phyloP scores from a whole-genome alignment of 1,140 invertebrate species.

The Thalassaphorura encarpata region DNA sequence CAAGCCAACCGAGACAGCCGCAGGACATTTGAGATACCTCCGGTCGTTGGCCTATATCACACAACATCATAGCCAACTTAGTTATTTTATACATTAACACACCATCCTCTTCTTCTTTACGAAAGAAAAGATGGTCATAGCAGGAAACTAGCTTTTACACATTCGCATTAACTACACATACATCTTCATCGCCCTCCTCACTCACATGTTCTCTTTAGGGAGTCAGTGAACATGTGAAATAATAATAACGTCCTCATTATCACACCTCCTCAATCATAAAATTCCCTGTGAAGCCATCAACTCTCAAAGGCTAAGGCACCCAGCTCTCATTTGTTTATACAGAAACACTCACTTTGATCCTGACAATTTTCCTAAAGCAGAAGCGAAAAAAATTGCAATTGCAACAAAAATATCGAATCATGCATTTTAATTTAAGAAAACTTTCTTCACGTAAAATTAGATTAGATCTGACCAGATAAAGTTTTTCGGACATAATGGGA shows the following conservation, averaged over 20 bases:
- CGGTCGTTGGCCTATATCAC: conserved; percentile 34
- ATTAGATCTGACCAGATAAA: no score
- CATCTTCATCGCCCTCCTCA: neutral
- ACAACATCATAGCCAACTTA: neutral
- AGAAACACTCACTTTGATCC: no score
- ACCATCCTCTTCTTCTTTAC: no score
- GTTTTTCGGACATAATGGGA: no score
- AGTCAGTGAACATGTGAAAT: no score
- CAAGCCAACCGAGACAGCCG: conserved; percentile 41
- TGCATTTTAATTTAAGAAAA: neutral
- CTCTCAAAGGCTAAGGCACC: neutral
- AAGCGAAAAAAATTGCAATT: neutral
- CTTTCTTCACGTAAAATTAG: no score
- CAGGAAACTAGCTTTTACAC: neutral
- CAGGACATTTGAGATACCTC: conserved; percentile 43
- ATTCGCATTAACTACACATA: neutral
- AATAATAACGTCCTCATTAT: no score
- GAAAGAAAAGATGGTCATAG: no score
- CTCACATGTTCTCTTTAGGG: neutral
- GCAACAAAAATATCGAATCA: neutral
- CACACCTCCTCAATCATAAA: neutral
- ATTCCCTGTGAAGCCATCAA: no score
- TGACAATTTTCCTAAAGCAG: no score
- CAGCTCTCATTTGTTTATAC: no score
- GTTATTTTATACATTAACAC: no score